Evolutionary conservation across 1,140 invertebrate species (phyloP), one percentile per base, ranked within the genome.

Genomic region (Doryteuthis pealeii): DNA sequence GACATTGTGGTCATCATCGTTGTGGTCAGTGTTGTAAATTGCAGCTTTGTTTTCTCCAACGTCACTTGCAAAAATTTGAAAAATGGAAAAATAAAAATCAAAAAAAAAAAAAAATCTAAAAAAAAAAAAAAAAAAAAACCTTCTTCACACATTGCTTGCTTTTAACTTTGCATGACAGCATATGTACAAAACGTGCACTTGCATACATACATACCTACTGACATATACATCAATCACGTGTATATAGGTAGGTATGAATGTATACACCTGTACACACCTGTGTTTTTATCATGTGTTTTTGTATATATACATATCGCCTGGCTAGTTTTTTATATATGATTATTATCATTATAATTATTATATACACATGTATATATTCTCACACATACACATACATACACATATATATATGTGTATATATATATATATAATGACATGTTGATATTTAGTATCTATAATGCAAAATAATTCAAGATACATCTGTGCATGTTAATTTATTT

Each of bases 301-400:
- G 18, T 58, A 58, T 58, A 58, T 5, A 58, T 58, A 6, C 5
- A 58, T 58, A 58, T 40, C 10, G 35, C 35, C 35, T 40, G 35
- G 35, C 35, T 40, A 62, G 18, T n/a, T 62, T 4, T 49, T n/a
- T 62, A 62, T 6, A 62, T 62, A 62, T 62, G 26, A n/a, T 3
- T 58, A 58, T 58, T 58, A 58, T 58, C 2, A 49, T 49, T 58
- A 58, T 58, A 62, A n/a, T n/a, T 62, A 62, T 62, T 62, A 62
- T 62, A 62, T 62, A 18, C 54, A 62, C 18, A 62, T 62, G 26
- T 22, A 62, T 62, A 58, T 22, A 58, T 28, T 5, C 18, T 14
- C 18, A 58, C 18, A 58, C 18, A 58, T 58, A 22, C 54, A 58
- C 18, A 58, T 18, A 58, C 26, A 58, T 18, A 58, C 26, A 58